phyloP scores from a whole-genome alignment of 2,797 vertebrate species.

The Tenualosa thibaudeaui region DNA sequence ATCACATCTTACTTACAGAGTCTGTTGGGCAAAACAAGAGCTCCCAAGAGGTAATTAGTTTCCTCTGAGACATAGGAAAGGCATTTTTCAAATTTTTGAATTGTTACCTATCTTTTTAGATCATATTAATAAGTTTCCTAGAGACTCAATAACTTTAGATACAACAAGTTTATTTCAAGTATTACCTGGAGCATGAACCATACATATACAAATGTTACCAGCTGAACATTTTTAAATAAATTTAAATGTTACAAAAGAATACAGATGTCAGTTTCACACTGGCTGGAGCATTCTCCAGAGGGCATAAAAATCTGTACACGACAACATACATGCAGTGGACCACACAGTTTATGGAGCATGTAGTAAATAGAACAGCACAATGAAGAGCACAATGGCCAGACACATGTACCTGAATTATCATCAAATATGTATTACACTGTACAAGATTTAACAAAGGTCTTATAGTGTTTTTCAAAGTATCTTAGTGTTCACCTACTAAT shows the following conservation, averaged over 20 bases:
- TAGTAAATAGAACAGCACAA: background rate
- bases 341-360: background rate
- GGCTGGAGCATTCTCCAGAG: background rate
- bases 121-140: background rate
- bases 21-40: too few relatives aligned
- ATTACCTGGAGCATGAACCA: background rate
- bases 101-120: background rate
- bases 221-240: constrained; percentile 16
- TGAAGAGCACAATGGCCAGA: background rate
- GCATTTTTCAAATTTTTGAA: too few relatives aligned
- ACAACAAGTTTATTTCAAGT: constrained; percentile 20
- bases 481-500: background rate
- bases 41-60: too few relatives aligned
- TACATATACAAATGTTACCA: constrained; percentile 8
- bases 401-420: background rate
- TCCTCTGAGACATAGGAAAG: too few relatives aligned
- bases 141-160: constrained; percentile 7
- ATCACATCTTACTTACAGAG: too few relatives aligned
- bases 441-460: background rate
- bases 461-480: background rate
- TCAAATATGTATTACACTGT: constrained; percentile 3
- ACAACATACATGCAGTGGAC: background rate
- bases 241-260: background rate
- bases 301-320: background rate
- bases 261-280: background rate